Evolutionary conservation across 2,797 vertebrate genomes (phyloP).

Genomic region (Muscicapa striata): DNA sequence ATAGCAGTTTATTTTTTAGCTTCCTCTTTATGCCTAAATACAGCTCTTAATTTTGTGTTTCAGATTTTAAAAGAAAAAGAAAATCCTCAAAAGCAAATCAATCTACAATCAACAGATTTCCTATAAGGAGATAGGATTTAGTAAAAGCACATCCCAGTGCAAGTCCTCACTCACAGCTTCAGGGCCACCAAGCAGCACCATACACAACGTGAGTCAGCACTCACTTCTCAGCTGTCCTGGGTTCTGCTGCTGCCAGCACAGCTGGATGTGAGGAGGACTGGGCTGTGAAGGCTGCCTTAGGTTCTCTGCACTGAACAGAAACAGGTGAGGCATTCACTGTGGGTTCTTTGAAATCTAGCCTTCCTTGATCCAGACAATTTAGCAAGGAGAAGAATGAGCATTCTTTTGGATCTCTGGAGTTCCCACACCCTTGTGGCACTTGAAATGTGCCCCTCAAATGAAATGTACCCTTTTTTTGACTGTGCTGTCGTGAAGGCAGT

Average conservation of each 20-base stretch:
- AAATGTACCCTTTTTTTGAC: not conserved
- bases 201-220: fast-evolving
- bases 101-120: not conserved
- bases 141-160: not conserved
- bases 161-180: not conserved
- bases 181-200: not conserved
- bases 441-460: not conserved
- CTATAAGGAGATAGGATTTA: not conserved
- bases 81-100: not conserved
- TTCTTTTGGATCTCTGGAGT: not conserved
- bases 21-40: not conserved
- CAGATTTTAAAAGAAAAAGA: not conserved
- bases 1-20: not conserved
- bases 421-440: not conserved
- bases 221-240: not conserved
- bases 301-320: not conserved
- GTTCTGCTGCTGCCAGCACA: not conserved
- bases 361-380: not conserved
- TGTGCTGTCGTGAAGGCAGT: not conserved
- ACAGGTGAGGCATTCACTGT: not conserved
- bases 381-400: not conserved
- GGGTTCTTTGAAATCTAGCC: not conserved
- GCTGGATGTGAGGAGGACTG: not conserved
- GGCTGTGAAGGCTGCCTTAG: not conserved
- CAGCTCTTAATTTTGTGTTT: not conserved